Percentiles rank a stretch among this genome's conserved stretches.
These are phyloP conservation scores for Coregonus sp. DNA, from an alignment of 2,797 vertebrate species.

Conservation along the genomic window DNA sequence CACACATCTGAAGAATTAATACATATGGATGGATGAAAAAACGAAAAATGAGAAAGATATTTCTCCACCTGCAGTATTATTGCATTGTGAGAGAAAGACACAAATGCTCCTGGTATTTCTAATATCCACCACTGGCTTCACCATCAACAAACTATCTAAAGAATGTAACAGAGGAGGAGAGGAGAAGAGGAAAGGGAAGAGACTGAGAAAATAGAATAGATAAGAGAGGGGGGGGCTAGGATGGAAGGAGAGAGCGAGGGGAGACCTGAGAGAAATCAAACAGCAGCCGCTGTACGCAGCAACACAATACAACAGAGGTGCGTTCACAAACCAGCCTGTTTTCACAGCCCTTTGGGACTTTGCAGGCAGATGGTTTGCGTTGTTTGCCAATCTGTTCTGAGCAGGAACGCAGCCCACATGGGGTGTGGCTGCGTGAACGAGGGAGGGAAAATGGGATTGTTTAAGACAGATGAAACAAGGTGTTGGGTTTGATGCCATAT, in stretches of 20 bases:
- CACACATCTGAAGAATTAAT: slow-evolving; percentile 50
- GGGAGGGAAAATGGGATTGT: slow-evolving; percentile 78
- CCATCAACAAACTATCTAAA: slow-evolving; percentile 74
- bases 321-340: slow-evolving; percentile 78
- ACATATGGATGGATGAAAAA: slow-evolving; percentile 53
- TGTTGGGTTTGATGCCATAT: slow-evolving; percentile 76
- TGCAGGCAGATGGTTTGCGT: slow-evolving; percentile 76
- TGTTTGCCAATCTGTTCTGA: slow-evolving; percentile 82
- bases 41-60: slow-evolving; percentile 41
- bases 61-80: slow-evolving; percentile 64
- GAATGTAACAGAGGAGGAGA: slow-evolving; percentile 41
- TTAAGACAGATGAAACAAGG: slow-evolving; percentile 84
- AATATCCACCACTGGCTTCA: slow-evolving; percentile 60
- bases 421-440: slow-evolving; percentile 67
- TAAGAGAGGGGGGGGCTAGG: slow-evolving; percentile 41
- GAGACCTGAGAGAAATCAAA: slow-evolving; percentile 81
- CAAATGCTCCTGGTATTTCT: slow-evolving; percentile 73
- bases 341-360: slow-evolving; percentile 77
- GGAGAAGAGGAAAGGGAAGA: slow-evolving; percentile 63
- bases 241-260: slow-evolving; percentile 51
- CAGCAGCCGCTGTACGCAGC: slow-evolving; percentile 62
- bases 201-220: slow-evolving; percentile 29
- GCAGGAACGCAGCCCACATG: slow-evolving; percentile 73
- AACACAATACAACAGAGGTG: slow-evolving; percentile 68
- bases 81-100: slow-evolving; percentile 67